Conservation (phyloP, 2,797 vertebrate genomes). For the Hydrophis major region DNA sequence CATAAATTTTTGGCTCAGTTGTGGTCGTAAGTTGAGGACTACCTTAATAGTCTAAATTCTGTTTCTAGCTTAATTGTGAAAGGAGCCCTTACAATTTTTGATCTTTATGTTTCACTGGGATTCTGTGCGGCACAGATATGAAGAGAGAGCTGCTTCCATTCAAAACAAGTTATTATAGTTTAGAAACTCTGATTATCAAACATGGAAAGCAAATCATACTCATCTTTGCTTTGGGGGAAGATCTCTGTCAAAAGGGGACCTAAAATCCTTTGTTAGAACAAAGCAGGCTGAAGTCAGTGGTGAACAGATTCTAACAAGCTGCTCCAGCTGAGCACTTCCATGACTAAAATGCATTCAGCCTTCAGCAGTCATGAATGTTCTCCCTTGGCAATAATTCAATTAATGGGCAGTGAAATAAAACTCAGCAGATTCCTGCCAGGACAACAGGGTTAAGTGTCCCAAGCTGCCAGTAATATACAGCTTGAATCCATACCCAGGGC, state of each 20-base stretch:
- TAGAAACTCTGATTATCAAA: neutral
- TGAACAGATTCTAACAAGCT: neutral
- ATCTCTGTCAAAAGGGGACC: neutral
- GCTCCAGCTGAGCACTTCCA: constrained; percentile 6
- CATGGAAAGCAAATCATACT: neutral
- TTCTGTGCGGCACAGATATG: neutral
- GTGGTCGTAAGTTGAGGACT: neutral
- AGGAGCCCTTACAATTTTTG: neutral
- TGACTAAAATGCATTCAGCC: constrained; percentile 1
- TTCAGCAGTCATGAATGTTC: neutral
- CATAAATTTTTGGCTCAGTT: no score
- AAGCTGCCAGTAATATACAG: neutral
- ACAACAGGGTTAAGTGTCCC: constrained; percentile 1
- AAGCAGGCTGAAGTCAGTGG: neutral
- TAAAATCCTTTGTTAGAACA: neutral
- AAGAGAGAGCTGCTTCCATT: neutral
- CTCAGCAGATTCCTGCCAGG: constrained; percentile 19
- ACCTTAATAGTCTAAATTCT: neutral
- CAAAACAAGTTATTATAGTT: neutral
- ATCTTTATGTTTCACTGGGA: neutral
- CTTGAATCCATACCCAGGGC: fast-evolving
- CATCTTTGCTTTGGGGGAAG: neutral
- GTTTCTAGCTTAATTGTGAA: neutral
- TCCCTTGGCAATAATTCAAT: constrained; percentile 30
- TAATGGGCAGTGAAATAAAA: constrained; percentile 39